phyloP scores from a whole-genome alignment of 35 echinoderm and acorn worm genomes.

The Anneissia japonica region DNA sequence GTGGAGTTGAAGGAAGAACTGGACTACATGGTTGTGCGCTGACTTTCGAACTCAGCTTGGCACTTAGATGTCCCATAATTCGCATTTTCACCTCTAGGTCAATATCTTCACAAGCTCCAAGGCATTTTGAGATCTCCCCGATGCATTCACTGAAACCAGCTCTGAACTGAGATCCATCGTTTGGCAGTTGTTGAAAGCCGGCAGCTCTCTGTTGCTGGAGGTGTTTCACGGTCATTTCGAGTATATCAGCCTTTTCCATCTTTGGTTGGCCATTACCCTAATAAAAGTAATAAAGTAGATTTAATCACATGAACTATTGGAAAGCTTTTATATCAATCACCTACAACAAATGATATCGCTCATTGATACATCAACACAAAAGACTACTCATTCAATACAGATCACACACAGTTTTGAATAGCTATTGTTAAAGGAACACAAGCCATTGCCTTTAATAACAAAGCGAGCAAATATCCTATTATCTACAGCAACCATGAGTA shows the following conservation, averaged over 20 bases:
- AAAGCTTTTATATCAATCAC: background rate
- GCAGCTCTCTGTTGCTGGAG: conserved; percentile 29
- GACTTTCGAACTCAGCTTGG: conserved; percentile 42
- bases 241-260: conserved; percentile 85
- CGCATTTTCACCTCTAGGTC: conserved; percentile 65
- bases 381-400: background rate
- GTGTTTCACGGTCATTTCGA: conserved; percentile 87
- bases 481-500: background rate
- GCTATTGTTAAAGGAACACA: background rate
- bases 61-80: conserved; percentile 56
- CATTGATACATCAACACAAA: background rate
- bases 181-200: background rate
- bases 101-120: conserved; percentile 60
- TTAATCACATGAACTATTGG: background rate
- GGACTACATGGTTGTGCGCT: background rate
- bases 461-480: background rate
- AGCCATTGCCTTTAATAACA: background rate
- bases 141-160: conserved; percentile 88
- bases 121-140: conserved; percentile 64
- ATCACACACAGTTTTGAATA: background rate
- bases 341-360: too few relatives aligned
- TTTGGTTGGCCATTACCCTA: conserved; percentile 74
- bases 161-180: conserved; percentile 54
- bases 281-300: background rate
- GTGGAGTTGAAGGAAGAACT: background rate